Evolutionary conservation across 2,113 vertebrate genomes (phyloP).

Genomic region (Pungitius pungitius): DNA sequence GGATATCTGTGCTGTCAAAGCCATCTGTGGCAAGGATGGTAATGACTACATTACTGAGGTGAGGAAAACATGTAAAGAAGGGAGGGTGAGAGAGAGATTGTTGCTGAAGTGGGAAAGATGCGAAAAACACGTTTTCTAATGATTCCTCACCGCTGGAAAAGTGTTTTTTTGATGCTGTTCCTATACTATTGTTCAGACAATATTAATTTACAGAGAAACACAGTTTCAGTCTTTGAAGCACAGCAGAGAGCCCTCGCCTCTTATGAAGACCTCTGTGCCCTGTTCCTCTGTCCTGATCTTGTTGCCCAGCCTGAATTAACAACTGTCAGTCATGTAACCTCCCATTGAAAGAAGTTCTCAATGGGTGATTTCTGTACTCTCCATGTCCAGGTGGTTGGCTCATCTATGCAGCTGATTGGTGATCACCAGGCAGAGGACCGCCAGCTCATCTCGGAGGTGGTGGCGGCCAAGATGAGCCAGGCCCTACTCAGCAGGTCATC

Average conservation of each 20-base stretch:
- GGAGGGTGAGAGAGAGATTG: background rate
- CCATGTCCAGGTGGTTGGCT: conserved; percentile 90
- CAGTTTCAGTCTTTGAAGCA: too few species aligned
- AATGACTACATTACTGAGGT: conserved; percentile 99
- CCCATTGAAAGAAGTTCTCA: background rate
- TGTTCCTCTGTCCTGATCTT: too few species aligned
- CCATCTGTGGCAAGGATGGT: conserved; percentile 96
- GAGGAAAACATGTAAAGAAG: conserved; percentile 32
- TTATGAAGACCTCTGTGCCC: too few species aligned
- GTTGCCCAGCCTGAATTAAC: background rate
- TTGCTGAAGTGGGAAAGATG: background rate
- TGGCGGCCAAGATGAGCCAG: conserved; percentile 93
- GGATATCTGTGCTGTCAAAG: conserved; percentile 98
- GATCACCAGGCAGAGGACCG: conserved; percentile 95
- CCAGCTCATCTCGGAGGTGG: conserved; percentile 92
- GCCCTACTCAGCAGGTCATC: conserved; percentile 78
- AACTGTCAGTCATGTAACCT: background rate
- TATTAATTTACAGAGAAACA: background rate
- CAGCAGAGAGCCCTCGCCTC: too few species aligned
- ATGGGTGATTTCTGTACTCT: background rate
- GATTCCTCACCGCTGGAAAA: background rate
- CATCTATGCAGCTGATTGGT: conserved; percentile 95
- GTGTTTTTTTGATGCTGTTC: conserved; percentile 14
- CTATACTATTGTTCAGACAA: background rate
- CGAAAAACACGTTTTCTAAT: conserved; percentile 1